Percentiles rank a stretch among this genome's conserved stretches.
These are phyloP conservation scores for Ailuropoda melanoleuca DNA, from an alignment of 2,113 vertebrate species.

Conservation along the genomic window DNA sequence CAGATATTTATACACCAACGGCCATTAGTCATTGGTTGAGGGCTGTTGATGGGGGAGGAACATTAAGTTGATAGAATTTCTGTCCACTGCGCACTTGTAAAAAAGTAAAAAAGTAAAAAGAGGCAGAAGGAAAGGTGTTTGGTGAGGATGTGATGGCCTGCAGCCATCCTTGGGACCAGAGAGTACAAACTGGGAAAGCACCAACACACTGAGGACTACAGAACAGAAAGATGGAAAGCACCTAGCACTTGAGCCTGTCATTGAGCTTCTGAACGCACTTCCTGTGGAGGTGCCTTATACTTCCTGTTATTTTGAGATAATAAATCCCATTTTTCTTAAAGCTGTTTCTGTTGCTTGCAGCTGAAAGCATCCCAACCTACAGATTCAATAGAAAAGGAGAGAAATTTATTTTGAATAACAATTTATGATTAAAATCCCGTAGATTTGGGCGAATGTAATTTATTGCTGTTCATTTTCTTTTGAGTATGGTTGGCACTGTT, in stretches of 20 bases:
- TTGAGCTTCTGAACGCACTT: not conserved
- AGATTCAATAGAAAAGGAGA: not conserved
- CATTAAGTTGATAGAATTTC: not conserved
- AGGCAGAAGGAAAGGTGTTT: not conserved
- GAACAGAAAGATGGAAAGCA: not conserved
- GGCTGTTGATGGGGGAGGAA: not conserved
- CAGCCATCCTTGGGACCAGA: not conserved
- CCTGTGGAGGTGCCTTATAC: not conserved
- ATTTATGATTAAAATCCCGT: not conserved
- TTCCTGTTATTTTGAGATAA: not conserved
- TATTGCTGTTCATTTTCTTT: not conserved
- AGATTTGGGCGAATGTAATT: not conserved
- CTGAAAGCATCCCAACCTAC: not conserved
- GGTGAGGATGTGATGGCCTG: not conserved
- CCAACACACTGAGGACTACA: not conserved
- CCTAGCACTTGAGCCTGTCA: not conserved
- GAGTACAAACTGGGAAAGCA: not conserved
- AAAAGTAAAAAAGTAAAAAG: not conserved
- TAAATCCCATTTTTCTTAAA: not conserved
- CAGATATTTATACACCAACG: not conserved
- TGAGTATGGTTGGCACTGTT: not conserved
- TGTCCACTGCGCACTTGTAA: not conserved
- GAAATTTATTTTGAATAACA: not conserved
- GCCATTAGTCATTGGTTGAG: not conserved
- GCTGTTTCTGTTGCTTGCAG: not conserved